Evolutionary conservation across 2,888 invertebrate species (phyloP), one percentile per base, ranked within the genome.

Genomic region (Pristionchus exspectatus): DNA sequence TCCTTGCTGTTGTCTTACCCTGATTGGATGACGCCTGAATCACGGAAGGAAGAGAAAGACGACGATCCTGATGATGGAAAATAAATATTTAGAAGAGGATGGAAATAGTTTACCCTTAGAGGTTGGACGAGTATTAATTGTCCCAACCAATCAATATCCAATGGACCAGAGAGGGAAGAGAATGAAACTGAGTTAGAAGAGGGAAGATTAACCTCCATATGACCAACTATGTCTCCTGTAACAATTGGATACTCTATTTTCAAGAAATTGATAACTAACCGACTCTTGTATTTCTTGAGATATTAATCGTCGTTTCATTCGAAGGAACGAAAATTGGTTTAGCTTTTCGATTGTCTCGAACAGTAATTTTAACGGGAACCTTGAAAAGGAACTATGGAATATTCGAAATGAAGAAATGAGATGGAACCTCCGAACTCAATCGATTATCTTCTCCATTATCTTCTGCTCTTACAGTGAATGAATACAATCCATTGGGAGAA

Each of bases 111-210:
- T 38, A 87, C 87, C 72, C 72, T 69, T 2, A 87, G 69, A 54
- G 87, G 87, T 72, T 87, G 87, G 9, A 87, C 72, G 72, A 87
- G 87, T n/a, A 87, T 87, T 27, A 87, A 24, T 72, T 87, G 87
- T 24, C 87, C 87, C 72, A 87, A 33, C 72, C 72, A 88, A 38
- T 88, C 88, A 18, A 88, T 38, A 33, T 88, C 81, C n/a, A 88
- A 9, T 12, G 81, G 81, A 14, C 81, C 81, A 38, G 88, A 81
- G 63, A 81, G 88, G 10, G 81, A 33, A n/a, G 88, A 81, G 88
- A 88, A 88, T 14, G 88, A 54, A 21, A 81, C 63, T 12, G 81
- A 88, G 54, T 81, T 33, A 18, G 81, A 44, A 30, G 63, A 59
- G 59, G 59, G 63, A 24, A 81, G n/a, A 44, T 4, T 4, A 7